A percentile compares a stretch with the other conserved stretches of the same genome.
These are phyloP conservation scores for Coregonus clupeaformis DNA, from an alignment of 2,113 vertebrate genomes.

Conservation along the genomic window DNA sequence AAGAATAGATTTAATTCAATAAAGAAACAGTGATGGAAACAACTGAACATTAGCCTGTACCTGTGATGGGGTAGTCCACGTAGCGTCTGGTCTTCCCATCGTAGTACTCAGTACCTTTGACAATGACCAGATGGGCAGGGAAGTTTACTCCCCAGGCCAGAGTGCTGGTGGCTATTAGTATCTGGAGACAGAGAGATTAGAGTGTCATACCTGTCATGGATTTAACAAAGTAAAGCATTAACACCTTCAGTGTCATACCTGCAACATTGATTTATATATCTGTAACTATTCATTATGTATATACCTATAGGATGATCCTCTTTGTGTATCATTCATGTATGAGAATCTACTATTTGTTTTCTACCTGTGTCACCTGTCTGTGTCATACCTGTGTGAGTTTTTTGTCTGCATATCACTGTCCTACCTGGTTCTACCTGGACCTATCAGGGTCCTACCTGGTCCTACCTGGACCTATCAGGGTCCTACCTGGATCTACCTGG, in stretches of 20 bases:
- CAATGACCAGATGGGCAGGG: slow-evolving; percentile 96
- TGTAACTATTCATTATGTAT: too few species aligned
- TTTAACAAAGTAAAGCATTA: background rate
- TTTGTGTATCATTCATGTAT: background rate
- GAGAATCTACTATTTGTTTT: background rate
- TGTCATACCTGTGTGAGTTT: background rate
- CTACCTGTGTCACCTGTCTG: background rate
- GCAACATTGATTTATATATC: background rate
- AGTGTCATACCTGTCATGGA: too few species aligned
- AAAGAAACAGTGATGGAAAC: background rate
- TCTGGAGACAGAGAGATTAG: slow-evolving; percentile 64
- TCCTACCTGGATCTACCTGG: slow-evolving; percentile 81
- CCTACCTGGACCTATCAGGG: slow-evolving; percentile 56
- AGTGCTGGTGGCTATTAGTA: slow-evolving; percentile 96
- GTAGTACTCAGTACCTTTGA: slow-evolving; percentile 97
- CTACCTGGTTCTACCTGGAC: slow-evolving; percentile 84
- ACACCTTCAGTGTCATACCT: background rate
- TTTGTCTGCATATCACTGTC: background rate
- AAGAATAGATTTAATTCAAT: too few species aligned
- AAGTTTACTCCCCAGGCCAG: slow-evolving; percentile 99
- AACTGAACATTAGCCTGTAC: slow-evolving; percentile 62
- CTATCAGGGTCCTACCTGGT: slow-evolving; percentile 78
- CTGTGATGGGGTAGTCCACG: slow-evolving; percentile 98
- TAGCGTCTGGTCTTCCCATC: slow-evolving; percentile 96
- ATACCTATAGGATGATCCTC: too few species aligned